These are phyloP conservation scores for Heliconius hewitsoni DNA, from an alignment of 1,140 invertebrate species.

Conservation along the genomic window DNA sequence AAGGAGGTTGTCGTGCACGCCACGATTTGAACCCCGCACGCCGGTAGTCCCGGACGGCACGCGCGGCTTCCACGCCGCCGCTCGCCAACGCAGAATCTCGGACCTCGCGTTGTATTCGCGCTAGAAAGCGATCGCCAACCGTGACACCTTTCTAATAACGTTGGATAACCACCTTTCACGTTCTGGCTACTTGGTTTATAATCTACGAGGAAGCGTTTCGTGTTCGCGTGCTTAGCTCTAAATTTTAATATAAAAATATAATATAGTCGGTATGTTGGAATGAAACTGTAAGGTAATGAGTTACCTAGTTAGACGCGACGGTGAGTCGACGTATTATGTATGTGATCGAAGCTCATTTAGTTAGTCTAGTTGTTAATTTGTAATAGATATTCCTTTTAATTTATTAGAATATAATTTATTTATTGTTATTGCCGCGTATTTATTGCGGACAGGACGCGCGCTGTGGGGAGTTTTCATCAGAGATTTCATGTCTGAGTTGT, in stretches of 20 bases:
- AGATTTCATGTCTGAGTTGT: slow-evolving; percentile 71
- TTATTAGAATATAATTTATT: slow-evolving; percentile 62
- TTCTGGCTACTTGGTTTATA: slow-evolving; percentile 65
- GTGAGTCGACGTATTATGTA: slow-evolving; percentile 36
- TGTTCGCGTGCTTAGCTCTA: slow-evolving; percentile 66
- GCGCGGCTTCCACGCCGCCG: slow-evolving; percentile 86
- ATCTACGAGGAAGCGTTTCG: slow-evolving; percentile 70
- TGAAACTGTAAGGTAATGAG: slow-evolving; percentile 23
- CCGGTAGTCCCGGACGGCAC: slow-evolving; percentile 93
- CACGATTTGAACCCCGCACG: slow-evolving; percentile 83
- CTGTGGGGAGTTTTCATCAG: slow-evolving; percentile 72
- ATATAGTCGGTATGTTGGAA: slow-evolving; percentile 36
- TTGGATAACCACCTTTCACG: slow-evolving; percentile 80
- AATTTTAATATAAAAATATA: slow-evolving; percentile 40
- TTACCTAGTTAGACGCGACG: slow-evolving; percentile 31
- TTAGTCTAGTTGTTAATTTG: slow-evolving; percentile 46
- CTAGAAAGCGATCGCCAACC: slow-evolving; percentile 76
- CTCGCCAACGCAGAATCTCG: slow-evolving; percentile 78
- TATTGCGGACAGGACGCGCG: slow-evolving; percentile 63
- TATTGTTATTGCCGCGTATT: slow-evolving; percentile 65
- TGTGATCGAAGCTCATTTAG: slow-evolving; percentile 73
- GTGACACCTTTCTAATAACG: slow-evolving; percentile 80
- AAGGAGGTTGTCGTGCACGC: slow-evolving; percentile 78
- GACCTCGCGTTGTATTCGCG: slow-evolving; percentile 80
- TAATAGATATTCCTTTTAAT: slow-evolving; percentile 59